Base-by-base conservation (phyloP, 2,113 vertebrate species). In the Colinus virginianus region DNA sequence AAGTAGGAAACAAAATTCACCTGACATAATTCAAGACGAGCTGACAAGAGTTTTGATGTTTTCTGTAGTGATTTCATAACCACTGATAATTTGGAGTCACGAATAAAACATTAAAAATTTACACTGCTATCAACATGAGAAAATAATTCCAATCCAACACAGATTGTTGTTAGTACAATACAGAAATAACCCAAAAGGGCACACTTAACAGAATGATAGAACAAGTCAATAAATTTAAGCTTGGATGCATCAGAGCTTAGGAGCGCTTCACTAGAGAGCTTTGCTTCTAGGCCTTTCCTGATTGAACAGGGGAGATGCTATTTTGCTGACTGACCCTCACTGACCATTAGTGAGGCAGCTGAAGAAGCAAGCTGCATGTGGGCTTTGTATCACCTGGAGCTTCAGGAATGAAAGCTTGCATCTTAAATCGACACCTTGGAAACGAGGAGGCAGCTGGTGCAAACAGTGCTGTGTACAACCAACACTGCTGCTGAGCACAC, bases 401-500 rank as follows among this genome's bases (percentile, higher is more conserved):
- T 45, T 36, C 63, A 23, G 3, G 4, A 78, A 49, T 2, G 49
- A 36, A 78, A 86, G 61, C 17, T 21, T 26, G 9, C 5, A 34
- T 11, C 53, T 58, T 43, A 22, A 74, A 43, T 1, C 45, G 10
- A 30, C 66, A 58, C 59, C 46, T 36, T 66, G 70, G 66, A 81
- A 92, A 80, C 9, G 9, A 84, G 78, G 18, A 8, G 14, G 63
- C 15, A 78, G 62, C 68, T 70, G 81, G 59, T 81, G 34, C 10
- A 28, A 61, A 43, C 6, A 6, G 59, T 4, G 18, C 68, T 53
- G 32, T 26, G 28, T 70, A 64, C 38, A 78, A 78, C 18, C 26
- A 62, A 20, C 21, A 2, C 34, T 14, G 19, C 0, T 69, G 21
- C 51, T 30, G 70, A 62, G 72, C n/a, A 9, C 1, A 1, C 0